phyloP scores from a whole-genome alignment of 2,888 invertebrate species.

The Lepidocyrtoides sp. region DNA sequence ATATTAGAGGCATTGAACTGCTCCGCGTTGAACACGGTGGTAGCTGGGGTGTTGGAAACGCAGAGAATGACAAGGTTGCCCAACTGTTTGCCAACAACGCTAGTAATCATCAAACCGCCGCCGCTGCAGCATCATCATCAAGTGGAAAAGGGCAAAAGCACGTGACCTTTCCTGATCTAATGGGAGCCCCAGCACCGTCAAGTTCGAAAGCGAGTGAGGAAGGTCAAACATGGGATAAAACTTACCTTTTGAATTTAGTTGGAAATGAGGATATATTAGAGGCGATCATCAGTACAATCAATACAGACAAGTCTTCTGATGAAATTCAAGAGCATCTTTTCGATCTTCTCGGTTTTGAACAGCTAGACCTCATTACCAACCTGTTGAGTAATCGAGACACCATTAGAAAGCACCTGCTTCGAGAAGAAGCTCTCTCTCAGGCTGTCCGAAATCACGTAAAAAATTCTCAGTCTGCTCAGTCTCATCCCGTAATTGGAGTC shows the following conservation, averaged over 20 bases:
- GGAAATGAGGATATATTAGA: slow-evolving; percentile 88
- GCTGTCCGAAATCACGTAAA: slow-evolving; percentile 82
- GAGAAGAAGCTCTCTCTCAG: slow-evolving; percentile 85
- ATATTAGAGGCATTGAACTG: slow-evolving; percentile 45
- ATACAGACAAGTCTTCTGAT: slow-evolving; percentile 89
- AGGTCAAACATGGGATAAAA: slow-evolving; percentile 79
- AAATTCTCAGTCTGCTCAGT: slow-evolving; percentile 69
- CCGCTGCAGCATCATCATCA: not conserved
- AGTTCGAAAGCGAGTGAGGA: slow-evolving; percentile 10
- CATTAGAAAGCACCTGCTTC: slow-evolving; percentile 86
- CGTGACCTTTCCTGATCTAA: slow-evolving; percentile 52
- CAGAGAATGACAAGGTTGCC: slow-evolving; percentile 76
- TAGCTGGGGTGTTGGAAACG: not conserved
- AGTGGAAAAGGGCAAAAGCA: not conserved
- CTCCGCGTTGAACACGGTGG: not conserved
- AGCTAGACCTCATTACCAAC: slow-evolving; percentile 91
- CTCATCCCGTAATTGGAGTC: slow-evolving; percentile 87
- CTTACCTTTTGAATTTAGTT: slow-evolving; percentile 80
- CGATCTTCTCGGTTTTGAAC: slow-evolving; percentile 95
- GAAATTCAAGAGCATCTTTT: slow-evolving; percentile 93
- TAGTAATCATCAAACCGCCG: not conserved
- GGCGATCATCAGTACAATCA: slow-evolving; percentile 89
- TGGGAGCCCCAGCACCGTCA: not conserved
- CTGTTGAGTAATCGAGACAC: slow-evolving; percentile 89
- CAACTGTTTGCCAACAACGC: slow-evolving; percentile 74